Evolutionary conservation across 1,140 invertebrate species (phyloP), one percentile per base, ranked within the genome.

Genomic region (Fopius arisanus): DNA sequence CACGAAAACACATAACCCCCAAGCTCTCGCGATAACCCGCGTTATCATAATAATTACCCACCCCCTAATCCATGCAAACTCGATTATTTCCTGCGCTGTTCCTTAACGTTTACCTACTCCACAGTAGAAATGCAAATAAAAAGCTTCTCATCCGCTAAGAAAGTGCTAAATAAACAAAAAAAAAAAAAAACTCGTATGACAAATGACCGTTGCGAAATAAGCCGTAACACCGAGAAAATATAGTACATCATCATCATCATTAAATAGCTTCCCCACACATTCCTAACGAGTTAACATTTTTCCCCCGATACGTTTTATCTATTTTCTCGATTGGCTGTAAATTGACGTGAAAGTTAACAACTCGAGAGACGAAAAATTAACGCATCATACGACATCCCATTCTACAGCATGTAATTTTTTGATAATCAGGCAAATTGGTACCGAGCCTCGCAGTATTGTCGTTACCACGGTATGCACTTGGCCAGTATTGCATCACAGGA

Each of bases 401-500:
- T 48, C 5, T 5, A n/a, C 43, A 14, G 16, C 16, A 48, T 48
- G 43, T 5, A 12, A 48, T 48, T 48, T 48, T 43, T 48, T 48
- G 28, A 74, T 28, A 62, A 91, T 7, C 88, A 96, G 95, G 95
- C 95, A 4, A 97, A 97, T 89, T 97, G 95, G 94, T 97, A 94
- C 88, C 93, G 94, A 84, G 93, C 95, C 3, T 91, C 94, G n/a
- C 95, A 96, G 83, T 97, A 96, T 83, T 97, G 95, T 82, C 90
- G 95, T 33, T 97, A 95, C 88, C 95, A 96, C 85, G 95, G 95
- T 31, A 96, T 97, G 95, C 95, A 96, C 82, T 90, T 97, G 78
- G 95, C 95, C 2, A 96, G 94, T 75, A 95, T 96, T 79, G 92
- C 93, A 54, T 95, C 94, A 66, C 94, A 96, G 85, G 94, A 96